Base-by-base conservation (phyloP, 2,797 vertebrate species). In the Denticeps clupeoides region DNA sequence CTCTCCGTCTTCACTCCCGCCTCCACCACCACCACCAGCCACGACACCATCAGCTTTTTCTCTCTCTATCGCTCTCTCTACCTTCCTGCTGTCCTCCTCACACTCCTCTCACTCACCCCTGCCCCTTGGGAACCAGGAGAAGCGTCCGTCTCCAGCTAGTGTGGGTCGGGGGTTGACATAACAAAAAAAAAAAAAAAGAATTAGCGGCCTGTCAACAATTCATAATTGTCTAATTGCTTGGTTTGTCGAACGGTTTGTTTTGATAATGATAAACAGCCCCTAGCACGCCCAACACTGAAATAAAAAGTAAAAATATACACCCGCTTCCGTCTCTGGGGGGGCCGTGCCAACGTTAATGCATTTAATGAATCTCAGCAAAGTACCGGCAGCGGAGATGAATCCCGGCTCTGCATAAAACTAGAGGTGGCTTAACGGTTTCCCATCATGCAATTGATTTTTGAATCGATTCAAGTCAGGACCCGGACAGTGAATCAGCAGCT, bases 241-340 rank as follows among this genome's bases (percentile, higher is more conserved):
- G 75, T 82, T 81, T 81, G 76, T 68, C 77, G 71, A 79, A 75
- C 78, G 70, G 73, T 81, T 81, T 80, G 81, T 76, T 82, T 81
- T 76, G 69, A 73, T 79, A 78, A 80, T 75, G 71, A 63, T 47
- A 65, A 77, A 68, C 63, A 66, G 70, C 70, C 78, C 72, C 56
- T 55, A 65, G 75, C 70, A 75, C 58, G 59, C 64, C 68, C 66
- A 53, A 43, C 19, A 4, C 22, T 42, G 29, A n/a, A n/a, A n/a
- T n/a, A n/a, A n/a, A n/a, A n/a, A n/a, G n/a, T n/a, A n/a, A n/a
- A n/a, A n/a, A n/a, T n/a, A n/a, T n/a, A 48, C 70, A 63, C 64
- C 47, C 37, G 53, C 62, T 67, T 59, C 59, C 45, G 45, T 79
- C 77, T 77, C 74, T 60, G 70, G 71, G 69, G 72, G 35, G 70